A percentile compares a stretch with the other conserved stretches of the same genome.
phyloP scores from a whole-genome alignment of 2,113 vertebrate species.

The Charina bottae region DNA sequence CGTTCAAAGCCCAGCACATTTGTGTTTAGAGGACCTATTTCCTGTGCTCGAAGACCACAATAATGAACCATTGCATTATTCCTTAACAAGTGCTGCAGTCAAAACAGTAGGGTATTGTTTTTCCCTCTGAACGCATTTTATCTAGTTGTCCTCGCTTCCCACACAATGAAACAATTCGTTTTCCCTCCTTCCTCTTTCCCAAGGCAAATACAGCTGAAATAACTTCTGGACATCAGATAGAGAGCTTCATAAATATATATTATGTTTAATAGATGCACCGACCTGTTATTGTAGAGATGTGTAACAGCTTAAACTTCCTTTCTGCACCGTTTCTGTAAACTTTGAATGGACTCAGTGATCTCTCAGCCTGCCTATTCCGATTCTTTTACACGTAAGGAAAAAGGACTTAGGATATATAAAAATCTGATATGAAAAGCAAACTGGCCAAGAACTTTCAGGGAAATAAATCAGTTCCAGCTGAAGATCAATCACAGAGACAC shows the following conservation, averaged over 20 bases:
- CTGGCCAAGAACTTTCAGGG: not conserved
- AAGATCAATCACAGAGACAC: not conserved
- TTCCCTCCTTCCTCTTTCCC: not conserved
- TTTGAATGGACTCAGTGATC: not conserved
- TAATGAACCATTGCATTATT: conserved; percentile 13
- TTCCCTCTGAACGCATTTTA: conserved; percentile 43
- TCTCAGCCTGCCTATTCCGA: not conserved
- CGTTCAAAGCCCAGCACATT: not conserved
- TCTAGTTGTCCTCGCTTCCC: conserved; percentile 27
- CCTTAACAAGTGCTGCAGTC: conserved; percentile 22
- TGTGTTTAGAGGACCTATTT: not conserved
- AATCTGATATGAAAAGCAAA: not conserved
- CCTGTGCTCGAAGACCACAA: conserved; percentile 23
- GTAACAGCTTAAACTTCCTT: conserved; percentile 43
- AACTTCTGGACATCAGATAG: not conserved
- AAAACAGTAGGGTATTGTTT: conserved; percentile 53
- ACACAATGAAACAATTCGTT: conserved; percentile 45
- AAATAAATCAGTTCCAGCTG: conserved; percentile 8
- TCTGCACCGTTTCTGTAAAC: not conserved
- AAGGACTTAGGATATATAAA: not conserved
- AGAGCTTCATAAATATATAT: conserved; percentile 44
- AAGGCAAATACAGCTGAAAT: conserved; percentile 16
- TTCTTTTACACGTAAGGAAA: not conserved
- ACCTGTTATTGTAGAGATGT: conserved; percentile 31
- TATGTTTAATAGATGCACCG: conserved; percentile 17